Evolutionary conservation across 1,140 invertebrate species (phyloP), one percentile per base, ranked within the genome.

Genomic region (Cyclargus thomasi): DNA sequence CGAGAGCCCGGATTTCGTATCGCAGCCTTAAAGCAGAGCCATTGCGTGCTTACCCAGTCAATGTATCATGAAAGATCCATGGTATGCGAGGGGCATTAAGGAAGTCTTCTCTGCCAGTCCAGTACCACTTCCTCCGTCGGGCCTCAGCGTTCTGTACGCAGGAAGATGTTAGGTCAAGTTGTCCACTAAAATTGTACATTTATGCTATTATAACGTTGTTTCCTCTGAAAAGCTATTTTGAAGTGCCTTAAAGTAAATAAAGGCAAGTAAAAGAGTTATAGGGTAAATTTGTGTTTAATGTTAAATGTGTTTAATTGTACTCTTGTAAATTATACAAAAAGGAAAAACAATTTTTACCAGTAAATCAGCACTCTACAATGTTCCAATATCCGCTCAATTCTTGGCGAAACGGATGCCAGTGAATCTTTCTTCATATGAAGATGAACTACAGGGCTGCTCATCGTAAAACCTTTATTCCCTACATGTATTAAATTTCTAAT

Each of bases 391-490:
- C 70, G 63, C n/a, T 77, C 75, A 7, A 87, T 67, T 35, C 77
- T 78, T 4, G 73, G 64, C 0, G 73, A 71, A 8, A 80, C 69
- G 20, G 74, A 62, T 0, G 62, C 68, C 14, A 85, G 47, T 67
- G 83, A 84, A 55, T 84, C 82, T 5, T 67, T 22, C 11, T 72
- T 67, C 7, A 87, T 65, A 20, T 71, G 74, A 0, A 22, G 53
- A 18, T 76, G 69, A 0, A 76, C 71, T 5, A 67, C 73, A 1
- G 2, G 21, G 22, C 81, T 81, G 20, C 66, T 63, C 21, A 80
- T 78, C 10, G 63, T 78, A 66, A 92, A 92, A 5, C 66, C 67
- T n/a, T 80, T 74, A 62, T 94, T 92, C 70, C 85, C 91, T 71
- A 86, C 91, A 35, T 80, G 91, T 67, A 85, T 88, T 47, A 81